A percentile compares a stretch with the other conserved stretches of the same genome.
Conservation (phyloP, 1,140 invertebrate species). For the Drosophila cardini region DNA sequence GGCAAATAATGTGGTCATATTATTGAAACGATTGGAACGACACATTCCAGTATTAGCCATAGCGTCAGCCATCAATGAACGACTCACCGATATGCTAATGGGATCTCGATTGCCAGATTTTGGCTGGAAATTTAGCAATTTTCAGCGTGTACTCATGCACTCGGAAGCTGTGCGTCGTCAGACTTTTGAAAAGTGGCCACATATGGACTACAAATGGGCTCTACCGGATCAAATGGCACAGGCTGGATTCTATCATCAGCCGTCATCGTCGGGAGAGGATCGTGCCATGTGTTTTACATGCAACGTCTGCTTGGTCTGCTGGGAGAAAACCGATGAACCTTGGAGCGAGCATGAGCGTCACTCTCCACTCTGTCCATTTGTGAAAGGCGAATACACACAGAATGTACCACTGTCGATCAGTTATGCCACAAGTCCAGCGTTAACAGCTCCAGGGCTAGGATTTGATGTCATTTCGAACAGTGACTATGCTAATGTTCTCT, state of each 20-base stretch:
- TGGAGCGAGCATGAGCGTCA: slow-evolving; percentile 98
- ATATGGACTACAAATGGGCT: slow-evolving; percentile 99
- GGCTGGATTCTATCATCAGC: slow-evolving; percentile 97
- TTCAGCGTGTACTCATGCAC: slow-evolving; percentile 91
- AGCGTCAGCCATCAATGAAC: slow-evolving; percentile 94
- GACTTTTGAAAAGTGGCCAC: slow-evolving; percentile 97
- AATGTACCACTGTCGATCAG: slow-evolving; percentile 97
- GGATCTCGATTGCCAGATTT: slow-evolving; percentile 85
- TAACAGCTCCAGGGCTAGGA: slow-evolving; percentile 85
- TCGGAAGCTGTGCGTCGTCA: slow-evolving; percentile 94
- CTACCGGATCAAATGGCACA: slow-evolving; percentile 97
- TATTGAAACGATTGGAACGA: slow-evolving; percentile 92
- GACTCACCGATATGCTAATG: slow-evolving; percentile 91
- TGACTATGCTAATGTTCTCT: slow-evolving; percentile 89
- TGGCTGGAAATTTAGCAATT: slow-evolving; percentile 73
- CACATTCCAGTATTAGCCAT: slow-evolving; percentile 94
- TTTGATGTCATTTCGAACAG: slow-evolving; percentile 86
- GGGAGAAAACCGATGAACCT: slow-evolving; percentile 98
- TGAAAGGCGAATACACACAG: slow-evolving; percentile 96
- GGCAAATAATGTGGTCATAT: slow-evolving; percentile 90
- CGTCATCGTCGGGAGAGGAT: slow-evolving; percentile 94
- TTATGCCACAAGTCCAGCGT: slow-evolving; percentile 93
- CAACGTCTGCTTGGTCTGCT: slow-evolving; percentile 96
- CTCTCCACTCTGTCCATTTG: slow-evolving; percentile 96
- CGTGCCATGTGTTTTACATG: slow-evolving; percentile 98